Conservation (phyloP, 2,113 vertebrate species). For the Bos taurus region ARS-UCD2.0 NC_037339.1:20847001-20847500, state of each 20-base stretch:
- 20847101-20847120: not conserved
- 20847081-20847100: slow-evolving; percentile 7
- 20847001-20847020: not conserved
- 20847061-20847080: not conserved
- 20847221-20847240: not conserved
- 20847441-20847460: not conserved
- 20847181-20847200: not conserved
- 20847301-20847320: not conserved
- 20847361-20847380: not conserved
- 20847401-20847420: not conserved
- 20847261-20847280: not conserved
- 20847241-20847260: not conserved
- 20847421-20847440: not conserved
- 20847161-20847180: not conserved
- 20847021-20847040: not conserved
- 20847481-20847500: not conserved
- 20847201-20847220: not conserved
- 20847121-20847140: not conserved
- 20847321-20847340: not conserved
- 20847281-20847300: not conserved
- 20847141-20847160: not conserved
- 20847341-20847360: not conserved
- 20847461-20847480: not conserved
- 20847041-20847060: not conserved
- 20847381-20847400: not conserved